Evolutionary conservation across 2,888 invertebrate genomes (phyloP).

Genomic region (Melinopterus prodromus): DNA sequence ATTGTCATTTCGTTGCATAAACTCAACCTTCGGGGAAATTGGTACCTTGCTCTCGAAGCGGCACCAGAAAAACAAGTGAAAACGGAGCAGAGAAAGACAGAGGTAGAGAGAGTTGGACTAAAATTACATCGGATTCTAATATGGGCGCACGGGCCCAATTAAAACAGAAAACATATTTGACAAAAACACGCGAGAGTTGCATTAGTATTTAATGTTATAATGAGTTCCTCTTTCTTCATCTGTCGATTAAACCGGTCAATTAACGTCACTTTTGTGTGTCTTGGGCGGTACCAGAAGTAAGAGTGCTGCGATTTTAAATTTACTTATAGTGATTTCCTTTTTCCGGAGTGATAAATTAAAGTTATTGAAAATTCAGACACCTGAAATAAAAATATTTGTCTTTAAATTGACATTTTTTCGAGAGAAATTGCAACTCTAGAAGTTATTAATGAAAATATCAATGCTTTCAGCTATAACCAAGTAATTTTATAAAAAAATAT

Average conservation of each 20-base stretch:
- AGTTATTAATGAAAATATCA: too few species aligned
- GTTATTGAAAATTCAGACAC: too few species aligned
- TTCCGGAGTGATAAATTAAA: neutral
- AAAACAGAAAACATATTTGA: neutral
- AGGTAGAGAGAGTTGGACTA: neutral
- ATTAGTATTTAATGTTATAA: neutral
- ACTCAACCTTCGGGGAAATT: neutral
- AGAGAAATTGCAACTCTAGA: too few species aligned
- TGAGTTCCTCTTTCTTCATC: neutral
- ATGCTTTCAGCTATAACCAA: too few species aligned
- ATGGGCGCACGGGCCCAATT: neutral
- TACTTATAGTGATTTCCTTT: neutral
- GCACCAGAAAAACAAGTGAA: neutral
- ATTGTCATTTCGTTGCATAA: conserved; percentile 4
- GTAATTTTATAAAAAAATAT: too few species aligned
- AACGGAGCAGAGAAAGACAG: neutral
- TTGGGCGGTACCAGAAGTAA: conserved; percentile 4
- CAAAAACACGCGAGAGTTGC: neutral
- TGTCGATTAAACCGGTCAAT: neutral
- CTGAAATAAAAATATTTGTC: too few species aligned
- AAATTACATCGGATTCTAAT: neutral
- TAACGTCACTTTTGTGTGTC: neutral
- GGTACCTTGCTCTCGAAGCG: neutral
- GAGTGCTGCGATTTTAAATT: neutral
- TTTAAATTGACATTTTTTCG: too few species aligned